A percentile compares a stretch with the other conserved stretches of the same genome.
Evolutionary conservation across 2,888 invertebrate species (phyloP).

Genomic region (Pasiphila rectangulata): DNA sequence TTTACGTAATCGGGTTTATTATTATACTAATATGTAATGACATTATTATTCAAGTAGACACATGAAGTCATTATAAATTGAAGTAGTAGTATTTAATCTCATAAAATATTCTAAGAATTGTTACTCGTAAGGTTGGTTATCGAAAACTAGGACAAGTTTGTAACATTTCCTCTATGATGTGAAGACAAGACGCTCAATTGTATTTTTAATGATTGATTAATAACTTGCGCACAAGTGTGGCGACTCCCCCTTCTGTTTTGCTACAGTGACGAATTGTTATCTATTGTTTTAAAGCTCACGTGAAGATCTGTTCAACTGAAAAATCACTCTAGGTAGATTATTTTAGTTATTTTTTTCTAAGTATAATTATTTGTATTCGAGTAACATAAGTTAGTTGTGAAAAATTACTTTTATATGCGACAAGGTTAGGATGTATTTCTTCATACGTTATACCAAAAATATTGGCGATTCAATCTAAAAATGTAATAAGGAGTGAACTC

Average conservation of each 20-base stretch:
- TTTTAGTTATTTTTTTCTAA: constrained; percentile 8
- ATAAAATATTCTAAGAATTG: constrained; percentile 12
- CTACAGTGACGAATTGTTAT: background rate
- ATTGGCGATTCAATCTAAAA: constrained; percentile 48
- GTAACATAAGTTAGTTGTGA: constrained; percentile 10
- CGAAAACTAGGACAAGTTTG: constrained; percentile 12
- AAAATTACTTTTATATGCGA: constrained; percentile 9
- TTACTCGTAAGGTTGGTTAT: constrained; percentile 13
- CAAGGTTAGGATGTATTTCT: constrained; percentile 19
- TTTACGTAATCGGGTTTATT: constrained; percentile 21
- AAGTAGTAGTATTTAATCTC: constrained; percentile 24
- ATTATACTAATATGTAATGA: constrained; percentile 11
- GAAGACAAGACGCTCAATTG: constrained; percentile 16
- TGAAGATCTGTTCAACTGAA: background rate
- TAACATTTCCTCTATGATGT: constrained; percentile 22
- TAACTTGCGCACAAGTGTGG: background rate
- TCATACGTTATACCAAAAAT: constrained; percentile 53
- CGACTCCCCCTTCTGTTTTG: background rate
- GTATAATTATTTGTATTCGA: constrained; percentile 11
- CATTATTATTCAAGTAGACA: constrained; percentile 29
- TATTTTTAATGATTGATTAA: background rate
- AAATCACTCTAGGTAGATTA: background rate
- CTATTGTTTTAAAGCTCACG: background rate
- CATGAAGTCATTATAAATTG: constrained; percentile 27
- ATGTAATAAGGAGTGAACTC: constrained; percentile 22